A percentile compares a stretch with the other conserved stretches of the same genome.
These are phyloP conservation scores for Steromphala cineraria DNA, from an alignment of 2,888 invertebrate species.

Conservation along the genomic window DNA sequence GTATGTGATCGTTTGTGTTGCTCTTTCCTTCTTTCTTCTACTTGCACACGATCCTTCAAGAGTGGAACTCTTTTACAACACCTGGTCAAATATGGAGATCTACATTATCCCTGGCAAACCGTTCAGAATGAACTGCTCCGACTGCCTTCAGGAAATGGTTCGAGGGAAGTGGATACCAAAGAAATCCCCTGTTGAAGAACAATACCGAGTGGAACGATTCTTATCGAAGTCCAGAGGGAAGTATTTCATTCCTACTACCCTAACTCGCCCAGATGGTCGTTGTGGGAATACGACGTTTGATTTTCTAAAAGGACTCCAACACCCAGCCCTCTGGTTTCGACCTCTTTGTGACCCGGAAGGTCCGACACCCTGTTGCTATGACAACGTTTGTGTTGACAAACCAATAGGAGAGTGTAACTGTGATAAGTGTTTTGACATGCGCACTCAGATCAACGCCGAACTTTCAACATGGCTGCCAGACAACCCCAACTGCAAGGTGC, in stretches of 20 bases:
- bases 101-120: no score
- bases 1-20: no score
- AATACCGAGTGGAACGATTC: background rate
- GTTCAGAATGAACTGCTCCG: no score
- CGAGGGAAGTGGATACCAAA: no score
- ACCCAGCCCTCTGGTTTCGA: slow-evolving; percentile 26
- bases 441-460: slow-evolving; percentile 37
- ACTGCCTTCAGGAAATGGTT: no score
- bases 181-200: no score
- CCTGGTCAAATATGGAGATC: no score
- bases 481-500: slow-evolving; percentile 21
- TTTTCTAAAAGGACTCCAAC: no score
- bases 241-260: background rate
- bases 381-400: slow-evolving; percentile 27
- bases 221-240: background rate
- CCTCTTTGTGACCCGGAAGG: slow-evolving; percentile 37
- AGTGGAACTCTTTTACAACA: no score
- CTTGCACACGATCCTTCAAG: no score
- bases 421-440: slow-evolving; percentile 32
- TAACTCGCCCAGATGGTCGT: background rate
- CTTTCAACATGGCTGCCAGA: slow-evolving; percentile 32
- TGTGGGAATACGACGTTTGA: background rate
- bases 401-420: slow-evolving; percentile 30
- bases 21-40: no score
- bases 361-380: slow-evolving; percentile 33